phyloP scores from a whole-genome alignment of 2,113 vertebrate species.

The Mionectes macconnelli region DNA sequence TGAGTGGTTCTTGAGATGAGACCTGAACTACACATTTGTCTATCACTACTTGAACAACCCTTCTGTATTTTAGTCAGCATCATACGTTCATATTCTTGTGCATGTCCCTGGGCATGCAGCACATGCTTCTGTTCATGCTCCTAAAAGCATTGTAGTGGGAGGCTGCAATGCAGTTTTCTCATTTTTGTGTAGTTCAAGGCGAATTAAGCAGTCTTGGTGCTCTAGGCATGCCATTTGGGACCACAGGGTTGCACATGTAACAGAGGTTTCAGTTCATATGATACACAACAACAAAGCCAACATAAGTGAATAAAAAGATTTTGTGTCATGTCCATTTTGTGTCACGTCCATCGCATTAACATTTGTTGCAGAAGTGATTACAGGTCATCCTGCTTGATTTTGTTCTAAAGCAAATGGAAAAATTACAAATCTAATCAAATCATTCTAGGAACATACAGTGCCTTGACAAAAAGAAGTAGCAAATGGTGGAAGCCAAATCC shows the following conservation, averaged over 20 bases:
- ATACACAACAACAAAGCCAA: neutral
- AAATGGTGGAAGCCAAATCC: neutral
- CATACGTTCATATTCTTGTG: neutral
- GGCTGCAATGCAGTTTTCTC: neutral
- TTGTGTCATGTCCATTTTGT: neutral
- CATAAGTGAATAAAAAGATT: neutral
- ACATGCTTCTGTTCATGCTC: rapidly evolving
- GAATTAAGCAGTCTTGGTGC: neutral
- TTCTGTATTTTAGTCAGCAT: neutral
- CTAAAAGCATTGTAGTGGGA: neutral
- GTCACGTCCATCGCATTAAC: neutral
- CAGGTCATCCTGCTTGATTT: neutral
- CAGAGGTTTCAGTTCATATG: neutral
- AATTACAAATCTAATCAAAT: neutral
- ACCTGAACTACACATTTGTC: neutral
- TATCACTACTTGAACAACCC: neutral
- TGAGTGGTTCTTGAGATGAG: neutral
- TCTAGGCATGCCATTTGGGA: neutral
- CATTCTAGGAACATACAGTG: rapidly evolving
- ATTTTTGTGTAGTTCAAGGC: neutral
- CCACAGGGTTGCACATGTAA: neutral
- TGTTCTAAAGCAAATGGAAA: neutral
- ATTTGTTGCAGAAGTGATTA: neutral
- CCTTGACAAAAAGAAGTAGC: neutral
- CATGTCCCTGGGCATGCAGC: rapidly evolving